Evolutionary conservation across 2,888 invertebrate species (phyloP), one percentile per base, ranked within the genome.

Genomic region (Chydorus sphaericus): DNA sequence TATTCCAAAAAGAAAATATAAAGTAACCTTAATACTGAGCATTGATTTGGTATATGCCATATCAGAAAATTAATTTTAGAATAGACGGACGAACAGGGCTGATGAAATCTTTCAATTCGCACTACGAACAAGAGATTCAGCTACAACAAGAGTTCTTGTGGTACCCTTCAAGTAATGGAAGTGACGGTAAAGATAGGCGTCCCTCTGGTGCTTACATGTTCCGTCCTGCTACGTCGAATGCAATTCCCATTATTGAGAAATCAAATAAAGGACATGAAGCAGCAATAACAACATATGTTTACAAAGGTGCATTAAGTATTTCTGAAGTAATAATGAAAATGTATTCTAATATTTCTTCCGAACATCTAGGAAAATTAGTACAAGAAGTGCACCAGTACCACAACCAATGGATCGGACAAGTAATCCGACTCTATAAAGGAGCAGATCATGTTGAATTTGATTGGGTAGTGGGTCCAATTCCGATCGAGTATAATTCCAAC

Each of bases 171-270:
- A 77, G 75, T 39, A 68, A 69, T 1, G 88, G 88, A 0, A 73
- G 85, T 64, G 87, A 87, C 64, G 66, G 65, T 0, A 69, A 72
- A 3, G 64, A 68, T 0, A 77, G 78, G 61, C 73, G 90, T 58
- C 81, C 91, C 0, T 93, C 94, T 0, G 97, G 97, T 0, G 96
- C 96, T 0, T 97, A 97, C 64, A 85, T 94, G 31, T 88, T 90
- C 68, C 73, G 89, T 54, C 88, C 89, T 0, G 76, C 76, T 48
- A 70, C 72, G 0, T 68, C 74, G 0, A 62, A 65, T 6, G 62
- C 73, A 0, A 63, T 66, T 7, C 61, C 65, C 29, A 65, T 75
- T n/a, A 59, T 68, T 1, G 44, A 54, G 14, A 37, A n/a, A 23
- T n/a, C n/a, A n/a, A n/a, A n/a, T n/a, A n/a, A n/a, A n/a, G n/a